Percentiles rank a stretch among this genome's conserved stretches.
phyloP scores from a whole-genome alignment of 2,888 invertebrate genomes.

The Dolichopus griseipennis region DNA sequence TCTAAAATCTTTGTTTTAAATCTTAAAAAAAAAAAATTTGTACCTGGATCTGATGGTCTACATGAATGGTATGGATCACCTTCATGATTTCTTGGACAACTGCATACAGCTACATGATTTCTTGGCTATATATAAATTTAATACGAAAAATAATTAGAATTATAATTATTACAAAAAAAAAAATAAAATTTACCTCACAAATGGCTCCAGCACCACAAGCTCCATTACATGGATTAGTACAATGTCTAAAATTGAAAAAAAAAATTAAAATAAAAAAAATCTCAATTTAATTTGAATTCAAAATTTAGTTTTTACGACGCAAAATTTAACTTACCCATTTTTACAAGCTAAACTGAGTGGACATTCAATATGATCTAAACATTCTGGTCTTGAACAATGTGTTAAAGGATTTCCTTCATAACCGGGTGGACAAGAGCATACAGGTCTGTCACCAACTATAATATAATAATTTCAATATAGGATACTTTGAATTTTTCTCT shows the following conservation, averaged over 20 bases:
- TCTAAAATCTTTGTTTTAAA: not conserved
- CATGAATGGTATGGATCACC: conserved; percentile 71
- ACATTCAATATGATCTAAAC: conserved; percentile 70
- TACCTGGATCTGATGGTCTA: conserved; percentile 67
- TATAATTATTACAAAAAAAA: conserved; percentile 19
- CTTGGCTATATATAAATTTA: conserved; percentile 43
- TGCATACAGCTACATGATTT: conserved; percentile 69
- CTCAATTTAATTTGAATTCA: too few species aligned
- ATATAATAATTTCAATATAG: not conserved
- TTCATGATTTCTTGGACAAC: conserved; percentile 66
- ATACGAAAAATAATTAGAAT: not conserved
- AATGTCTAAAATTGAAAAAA: conserved; percentile 41
- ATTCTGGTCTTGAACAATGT: conserved; percentile 65
- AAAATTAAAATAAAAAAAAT: not conserved
- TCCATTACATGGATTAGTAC: conserved; percentile 69
- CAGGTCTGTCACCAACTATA: conserved; percentile 57
- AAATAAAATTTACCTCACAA: conserved; percentile 65
- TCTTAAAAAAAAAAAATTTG: too few species aligned
- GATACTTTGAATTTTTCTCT: not conserved
- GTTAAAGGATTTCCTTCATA: conserved; percentile 71
- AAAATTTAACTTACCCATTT: conserved; percentile 45
- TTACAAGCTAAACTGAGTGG: conserved; percentile 61
- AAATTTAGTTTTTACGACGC: too few species aligned
- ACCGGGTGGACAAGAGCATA: conserved; percentile 70
- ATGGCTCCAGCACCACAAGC: conserved; percentile 67